These are phyloP conservation scores for Cinclus mexicanus DNA, from an alignment of 2,113 vertebrate species.

Conservation along the genomic window DNA sequence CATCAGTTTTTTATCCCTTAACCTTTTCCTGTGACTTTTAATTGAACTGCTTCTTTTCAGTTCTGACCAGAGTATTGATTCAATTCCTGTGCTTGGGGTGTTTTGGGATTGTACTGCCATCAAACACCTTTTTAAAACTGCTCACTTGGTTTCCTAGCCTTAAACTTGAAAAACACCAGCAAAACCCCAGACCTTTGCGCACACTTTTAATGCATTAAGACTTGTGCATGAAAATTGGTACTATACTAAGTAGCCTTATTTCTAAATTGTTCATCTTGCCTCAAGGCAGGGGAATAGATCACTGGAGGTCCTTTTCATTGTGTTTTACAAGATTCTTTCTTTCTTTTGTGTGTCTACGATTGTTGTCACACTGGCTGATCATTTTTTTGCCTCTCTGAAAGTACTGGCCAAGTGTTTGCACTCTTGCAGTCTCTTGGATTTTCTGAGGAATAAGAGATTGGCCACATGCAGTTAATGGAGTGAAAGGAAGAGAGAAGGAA, in stretches of 20 bases:
- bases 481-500: not conserved
- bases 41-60: not conserved
- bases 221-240: not conserved
- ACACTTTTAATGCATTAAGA: not conserved
- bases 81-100: not conserved
- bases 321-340: not conserved
- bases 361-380: not conserved
- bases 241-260: not conserved
- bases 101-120: not conserved
- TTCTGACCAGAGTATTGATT: not conserved
- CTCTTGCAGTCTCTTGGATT: not conserved
- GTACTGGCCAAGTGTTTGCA: not conserved
- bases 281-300: not conserved
- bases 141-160: not conserved
- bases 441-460: not conserved
- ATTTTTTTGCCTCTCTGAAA: not conserved
- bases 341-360: not conserved
- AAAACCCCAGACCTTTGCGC: not conserved
- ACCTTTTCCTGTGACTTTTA: not conserved
- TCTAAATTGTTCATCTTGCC: not conserved
- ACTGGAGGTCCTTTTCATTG: not conserved
- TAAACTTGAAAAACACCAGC: not conserved
- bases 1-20: not conserved
- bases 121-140: not conserved
- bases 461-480: not conserved